Base-by-base conservation (phyloP, 2,113 vertebrate genomes). In the Silurus glanis region DNA sequence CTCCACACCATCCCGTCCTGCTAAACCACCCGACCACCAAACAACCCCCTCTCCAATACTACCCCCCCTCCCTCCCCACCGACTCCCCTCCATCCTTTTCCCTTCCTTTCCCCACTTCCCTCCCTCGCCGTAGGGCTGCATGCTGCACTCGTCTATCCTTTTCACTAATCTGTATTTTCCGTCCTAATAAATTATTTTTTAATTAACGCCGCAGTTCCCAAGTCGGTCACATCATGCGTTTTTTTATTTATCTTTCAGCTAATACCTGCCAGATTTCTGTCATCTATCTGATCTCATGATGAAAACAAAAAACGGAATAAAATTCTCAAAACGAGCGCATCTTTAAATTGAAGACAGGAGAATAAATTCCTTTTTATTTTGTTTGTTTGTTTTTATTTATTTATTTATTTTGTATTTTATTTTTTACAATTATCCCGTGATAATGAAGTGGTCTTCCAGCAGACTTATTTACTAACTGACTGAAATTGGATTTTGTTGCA, bases 151-250 rank as follows among this genome's bases (percentile, higher is more conserved):
- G 13, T 72, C 28, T 84, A 56, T 80, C 79, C 69, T 59, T 45
- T 89, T 84, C 71, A 87, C 86, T 88, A 58, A 75, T 88, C 87
- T 86, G 89, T 67, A 83, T 87, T 89, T 88, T 85, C 61, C 37
- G 56, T 79, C 83, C 85, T 62, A 83, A 81, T 86, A 59, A 72
- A 17, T 84, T 61, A 25, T 62, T 62, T 55, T 55, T 88, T 66
- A 47, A 83, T 23, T 21, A 66, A 51, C 64, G 80, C 78, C 37
- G 17, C 56, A 13, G 37, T 80, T 79, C 72, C 84, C 45, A 76
- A 67, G 56, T 82, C 79, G 51, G 82, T 56, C 80, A 83, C 16
- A 51, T 47, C 62, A 49, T 5, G 47, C 12, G 37, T 59, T 84
- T 37, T 37, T 37, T 81, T 84, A 21, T 82, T 76, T 62, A 56